Evolutionary conservation across 2,113 vertebrate genomes (phyloP).

Genomic region (Lethenteron camtschaticum): DNA sequence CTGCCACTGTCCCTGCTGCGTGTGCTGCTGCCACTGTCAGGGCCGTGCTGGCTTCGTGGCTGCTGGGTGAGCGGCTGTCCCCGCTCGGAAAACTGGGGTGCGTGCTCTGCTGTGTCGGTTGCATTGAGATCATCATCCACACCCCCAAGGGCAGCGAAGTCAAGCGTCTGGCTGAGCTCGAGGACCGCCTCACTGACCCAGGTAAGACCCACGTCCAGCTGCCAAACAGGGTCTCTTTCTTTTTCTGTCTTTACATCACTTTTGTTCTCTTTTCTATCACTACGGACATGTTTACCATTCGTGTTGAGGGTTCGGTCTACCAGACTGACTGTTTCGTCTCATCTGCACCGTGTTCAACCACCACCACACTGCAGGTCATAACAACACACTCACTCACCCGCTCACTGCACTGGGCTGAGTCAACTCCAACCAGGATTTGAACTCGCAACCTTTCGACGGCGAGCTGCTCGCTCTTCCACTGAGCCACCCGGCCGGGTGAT

Average conservation of each 20-base stretch:
- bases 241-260: background rate
- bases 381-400: too few species aligned
- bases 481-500: too few species aligned
- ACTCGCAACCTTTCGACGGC: too few species aligned
- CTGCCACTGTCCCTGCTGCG: too few species aligned
- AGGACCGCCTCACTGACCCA: conserved; percentile 64
- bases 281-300: background rate
- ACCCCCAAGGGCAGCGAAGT: conserved; percentile 55
- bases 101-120: conserved; percentile 63
- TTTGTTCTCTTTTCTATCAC: background rate
- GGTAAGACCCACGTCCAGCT: conserved; percentile 25
- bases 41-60: conserved; percentile 62
- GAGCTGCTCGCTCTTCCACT: too few species aligned
- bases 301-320: background rate
- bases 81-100: conserved; percentile 74
- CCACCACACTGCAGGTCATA: too few species aligned
- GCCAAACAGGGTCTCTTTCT: background rate
- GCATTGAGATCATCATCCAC: conserved; percentile 70
- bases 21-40: conserved; percentile 20
- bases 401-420: too few species aligned
- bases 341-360: background rate
- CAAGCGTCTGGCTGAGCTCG: conserved; percentile 47
- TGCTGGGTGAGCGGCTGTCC: conserved; percentile 65
- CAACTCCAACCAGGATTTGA: too few species aligned
- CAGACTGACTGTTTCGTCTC: background rate